phyloP scores from a whole-genome alignment of 2,797 vertebrate genomes.

The Bradypodion ventrale region DNA sequence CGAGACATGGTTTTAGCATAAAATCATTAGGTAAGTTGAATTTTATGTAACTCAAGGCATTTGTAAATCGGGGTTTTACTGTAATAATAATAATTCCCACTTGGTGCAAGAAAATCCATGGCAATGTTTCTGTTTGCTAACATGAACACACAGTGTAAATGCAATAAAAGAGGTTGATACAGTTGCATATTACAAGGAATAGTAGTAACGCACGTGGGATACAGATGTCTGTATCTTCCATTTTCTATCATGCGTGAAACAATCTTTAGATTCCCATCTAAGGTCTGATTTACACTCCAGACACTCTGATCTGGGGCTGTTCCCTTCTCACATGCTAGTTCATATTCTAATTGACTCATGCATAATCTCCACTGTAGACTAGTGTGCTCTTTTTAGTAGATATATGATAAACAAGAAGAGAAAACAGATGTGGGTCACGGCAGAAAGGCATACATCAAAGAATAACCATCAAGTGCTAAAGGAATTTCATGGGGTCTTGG shows the following conservation, averaged over 20 bases:
- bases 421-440: conserved; percentile 36
- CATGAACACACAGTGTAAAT: not conserved
- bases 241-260: not conserved
- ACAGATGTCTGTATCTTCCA: not conserved
- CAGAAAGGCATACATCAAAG: conserved; percentile 36
- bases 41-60: too few relatives aligned
- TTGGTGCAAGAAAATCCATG: not conserved
- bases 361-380: conserved; percentile 9
- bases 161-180: not conserved
- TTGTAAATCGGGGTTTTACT: too few relatives aligned
- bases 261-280: not conserved
- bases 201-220: not conserved
- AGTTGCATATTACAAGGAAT: conserved; percentile 5
- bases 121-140: not conserved
- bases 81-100: too few relatives aligned
- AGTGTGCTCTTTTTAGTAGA: conserved; percentile 19
- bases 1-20: too few relatives aligned
- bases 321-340: not conserved
- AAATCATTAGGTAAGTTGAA: too few relatives aligned
- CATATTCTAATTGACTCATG: not conserved
- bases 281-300: not conserved
- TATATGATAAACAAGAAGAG: conserved; percentile 32
- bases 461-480: conserved; percentile 29
- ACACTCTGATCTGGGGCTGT: not conserved
- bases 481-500: conserved; percentile 8